These are phyloP conservation scores for Pachydiplax longipennis DNA, from an alignment of 2,888 invertebrate species.

Conservation along the genomic window DNA sequence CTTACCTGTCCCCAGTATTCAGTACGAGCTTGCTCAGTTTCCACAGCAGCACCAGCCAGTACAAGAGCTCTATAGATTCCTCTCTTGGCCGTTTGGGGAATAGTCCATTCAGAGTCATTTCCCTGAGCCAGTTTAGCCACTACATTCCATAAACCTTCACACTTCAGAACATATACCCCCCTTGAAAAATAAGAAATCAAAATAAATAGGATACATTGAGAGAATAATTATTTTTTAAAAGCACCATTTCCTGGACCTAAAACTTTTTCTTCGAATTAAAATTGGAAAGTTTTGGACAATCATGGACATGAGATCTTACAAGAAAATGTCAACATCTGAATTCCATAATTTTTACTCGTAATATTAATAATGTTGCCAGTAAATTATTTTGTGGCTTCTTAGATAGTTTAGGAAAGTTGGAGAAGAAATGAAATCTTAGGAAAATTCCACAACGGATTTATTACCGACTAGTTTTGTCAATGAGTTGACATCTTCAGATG, in stretches of 20 bases:
- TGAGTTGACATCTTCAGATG: too few relatives aligned
- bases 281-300: too few relatives aligned
- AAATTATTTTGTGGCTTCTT: too few relatives aligned
- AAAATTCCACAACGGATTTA: too few relatives aligned
- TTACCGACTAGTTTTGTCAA: too few relatives aligned
- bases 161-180: conserved; percentile 65
- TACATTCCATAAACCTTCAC: conserved; percentile 65
- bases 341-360: too few relatives aligned
- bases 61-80: conserved; percentile 78
- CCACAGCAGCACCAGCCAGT: conserved; percentile 66
- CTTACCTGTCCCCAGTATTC: conserved; percentile 22
- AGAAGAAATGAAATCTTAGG: too few relatives aligned
- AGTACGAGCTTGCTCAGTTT: conserved; percentile 51
- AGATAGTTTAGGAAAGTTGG: too few relatives aligned
- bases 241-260: not conserved
- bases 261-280: too few relatives aligned
- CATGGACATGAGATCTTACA: too few relatives aligned
- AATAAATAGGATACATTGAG: not conserved
- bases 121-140: conserved; percentile 63
- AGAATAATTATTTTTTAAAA: not conserved
- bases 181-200: conserved; percentile 57
- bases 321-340: too few relatives aligned
- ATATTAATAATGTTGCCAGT: too few relatives aligned
- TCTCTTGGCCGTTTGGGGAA: conserved; percentile 68
- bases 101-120: conserved; percentile 52